Evolutionary conservation across 2,113 vertebrate genomes (phyloP).

Genomic region (Laticauda colubrina): DNA sequence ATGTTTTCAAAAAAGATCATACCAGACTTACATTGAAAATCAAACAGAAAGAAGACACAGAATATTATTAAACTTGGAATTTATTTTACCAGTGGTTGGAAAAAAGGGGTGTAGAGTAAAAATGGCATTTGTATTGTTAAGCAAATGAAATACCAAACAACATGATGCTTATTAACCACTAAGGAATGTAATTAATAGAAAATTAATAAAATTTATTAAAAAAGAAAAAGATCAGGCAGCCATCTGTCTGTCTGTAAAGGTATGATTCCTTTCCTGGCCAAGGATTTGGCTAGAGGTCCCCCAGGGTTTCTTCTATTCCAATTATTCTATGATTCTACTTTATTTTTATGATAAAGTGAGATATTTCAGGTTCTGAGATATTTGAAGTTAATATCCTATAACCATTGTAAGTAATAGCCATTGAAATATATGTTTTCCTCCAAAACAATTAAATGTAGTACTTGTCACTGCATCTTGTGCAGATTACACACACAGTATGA

Average conservation of each 20-base stretch:
- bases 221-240: neutral
- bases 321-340: neutral
- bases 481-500: neutral
- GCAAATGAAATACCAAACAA: too few species aligned
- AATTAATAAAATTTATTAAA: too few species aligned
- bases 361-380: neutral
- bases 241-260: neutral
- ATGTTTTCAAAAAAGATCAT: neutral
- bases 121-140: too few species aligned
- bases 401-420: neutral
- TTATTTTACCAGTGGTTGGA: too few species aligned
- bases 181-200: too few species aligned
- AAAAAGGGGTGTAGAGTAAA: too few species aligned
- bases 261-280: neutral
- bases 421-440: neutral
- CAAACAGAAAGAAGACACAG: too few species aligned
- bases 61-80: too few species aligned
- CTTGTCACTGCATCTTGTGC: neutral
- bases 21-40: too few species aligned
- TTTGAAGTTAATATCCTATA: neutral
- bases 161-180: too few species aligned
- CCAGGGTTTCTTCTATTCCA: neutral
- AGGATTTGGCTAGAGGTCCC: neutral
- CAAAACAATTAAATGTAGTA: neutral
- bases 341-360: neutral